Evolutionary conservation across 2,113 vertebrate species (phyloP), one percentile per base, ranked within the genome.

Genomic region (Grallaria varia): DNA sequence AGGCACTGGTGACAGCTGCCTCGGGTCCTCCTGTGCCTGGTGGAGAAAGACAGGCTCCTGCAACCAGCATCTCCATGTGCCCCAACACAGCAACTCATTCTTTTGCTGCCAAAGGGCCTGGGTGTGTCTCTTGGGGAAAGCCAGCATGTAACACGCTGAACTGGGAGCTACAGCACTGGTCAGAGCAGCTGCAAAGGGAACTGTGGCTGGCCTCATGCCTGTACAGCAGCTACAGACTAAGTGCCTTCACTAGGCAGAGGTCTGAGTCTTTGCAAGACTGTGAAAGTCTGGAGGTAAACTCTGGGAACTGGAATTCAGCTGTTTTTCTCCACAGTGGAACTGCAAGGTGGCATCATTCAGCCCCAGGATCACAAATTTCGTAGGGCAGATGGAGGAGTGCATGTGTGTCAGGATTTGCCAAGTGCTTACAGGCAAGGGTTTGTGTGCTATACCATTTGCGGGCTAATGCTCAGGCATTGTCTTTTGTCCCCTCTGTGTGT

Each of bases 111-210:
- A 1, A n/a, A 39, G 27, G 39, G 14, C 37, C 19, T 3, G 1
- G 17, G 2, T 52, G 4, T 59, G 50, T 37, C 14, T 10, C 8
- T 52, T 37, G 47, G 21, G 33, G 35, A 68, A 87, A 55, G 30
- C 12, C 14, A 45, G 11, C 10, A 49, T 20, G 21, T 16, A 47
- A 24, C 6, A 6, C 8, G 10, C 13, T 53, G 56, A 37, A 71
- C 7, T 45, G 23, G 17, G 21, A 72, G 30, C 25, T 40, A 27
- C 33, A 90, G 47, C 0, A 0, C 30, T 0, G 0, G 15, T 22
- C 2, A 12, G 52, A 82, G 25, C 4, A 64, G 12, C 22, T 67
- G 33, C 17, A 11, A 56, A 55, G 15, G 3, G 2, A 4, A 1
- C 0, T 58, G 9, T 10, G 20, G 31, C 14, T 69, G 45, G 15